Evolutionary conservation across 2,888 invertebrate species (phyloP), one percentile per base, ranked within the genome.

Genomic region (Stictocephala bisonia): DNA sequence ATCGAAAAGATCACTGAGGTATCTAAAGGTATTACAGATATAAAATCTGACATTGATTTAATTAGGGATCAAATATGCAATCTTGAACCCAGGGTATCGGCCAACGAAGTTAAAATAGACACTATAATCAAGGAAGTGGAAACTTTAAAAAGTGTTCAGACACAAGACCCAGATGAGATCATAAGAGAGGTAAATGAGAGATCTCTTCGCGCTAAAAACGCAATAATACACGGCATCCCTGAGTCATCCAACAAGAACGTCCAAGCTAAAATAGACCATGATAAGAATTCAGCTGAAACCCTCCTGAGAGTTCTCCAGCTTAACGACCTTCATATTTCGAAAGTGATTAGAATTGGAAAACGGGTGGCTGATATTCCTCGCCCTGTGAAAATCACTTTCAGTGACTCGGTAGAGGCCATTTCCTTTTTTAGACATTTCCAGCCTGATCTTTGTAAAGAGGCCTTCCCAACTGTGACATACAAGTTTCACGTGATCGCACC

Each of bases 291-390:
- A 44, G 44, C 13, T 13, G 6, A 44, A 13, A 44, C 44, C 44
- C 44, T 44, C 13, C 44, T 44, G 4, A 44, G 6, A 44, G 44
- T 13, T 44, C 4, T 44, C 13, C 44, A 51, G 13, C 51, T 51
- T 3, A 4, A 2, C 3, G 3, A 22, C 20, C 51, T 18, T 18
- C 51, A 51, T 3, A 22, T 51, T 6, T 20, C 22, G 13, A 20
- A 51, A 20, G 18, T 51, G 3, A 51, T 51, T 22, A 51, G 51
- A 13, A 51, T 51, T 51, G 22, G 51, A 7, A 51, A 51, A 51
- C 22, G 11, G 13, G 22, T 3, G 3, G 13, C 51, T 18, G 51
- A 51, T 6, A 51, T 3, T 3, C 51, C 51, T 51, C 51, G 51
- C 51, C 22, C 51, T 20, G 51, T 51, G 22, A 51, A 51, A 51